Evolutionary conservation across 2,113 vertebrate genomes (phyloP).

Genomic region (Nansenia antarctica): DNA sequence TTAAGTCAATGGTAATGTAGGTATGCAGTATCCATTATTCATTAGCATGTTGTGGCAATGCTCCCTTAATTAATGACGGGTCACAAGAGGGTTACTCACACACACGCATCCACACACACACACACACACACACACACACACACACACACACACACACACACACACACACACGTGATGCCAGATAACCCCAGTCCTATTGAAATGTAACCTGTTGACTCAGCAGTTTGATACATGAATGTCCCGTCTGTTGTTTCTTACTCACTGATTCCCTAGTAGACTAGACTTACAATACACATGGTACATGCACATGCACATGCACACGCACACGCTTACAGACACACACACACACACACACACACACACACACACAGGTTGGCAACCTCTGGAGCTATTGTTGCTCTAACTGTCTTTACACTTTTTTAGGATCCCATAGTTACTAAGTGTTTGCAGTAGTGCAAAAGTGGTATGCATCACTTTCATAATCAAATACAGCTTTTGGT

Average conservation of each 20-base stretch:
- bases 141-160: slow-evolving; percentile 6
- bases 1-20: no score
- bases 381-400: no score
- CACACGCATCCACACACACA: not conserved
- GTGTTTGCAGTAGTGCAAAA: no score
- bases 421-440: no score
- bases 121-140: not conserved
- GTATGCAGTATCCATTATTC: not conserved
- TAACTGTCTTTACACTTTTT: no score
- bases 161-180: not conserved
- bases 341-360: slow-evolving; percentile 13
- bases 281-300: no score
- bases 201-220: slow-evolving; percentile 43
- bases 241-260: slow-evolving; percentile 36
- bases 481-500: no score
- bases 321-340: slow-evolving; percentile 10
- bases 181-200: slow-evolving; percentile 42
- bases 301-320: slow-evolving; percentile 11
- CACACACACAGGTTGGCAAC: no score
- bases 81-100: not conserved
- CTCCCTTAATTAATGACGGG: not conserved
- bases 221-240: slow-evolving; percentile 39
- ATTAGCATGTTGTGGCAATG: not conserved
- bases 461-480: no score
- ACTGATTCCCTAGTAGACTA: no score